Conservation (phyloP, 2,113 vertebrate species). For the Prolemur simus region DNA sequence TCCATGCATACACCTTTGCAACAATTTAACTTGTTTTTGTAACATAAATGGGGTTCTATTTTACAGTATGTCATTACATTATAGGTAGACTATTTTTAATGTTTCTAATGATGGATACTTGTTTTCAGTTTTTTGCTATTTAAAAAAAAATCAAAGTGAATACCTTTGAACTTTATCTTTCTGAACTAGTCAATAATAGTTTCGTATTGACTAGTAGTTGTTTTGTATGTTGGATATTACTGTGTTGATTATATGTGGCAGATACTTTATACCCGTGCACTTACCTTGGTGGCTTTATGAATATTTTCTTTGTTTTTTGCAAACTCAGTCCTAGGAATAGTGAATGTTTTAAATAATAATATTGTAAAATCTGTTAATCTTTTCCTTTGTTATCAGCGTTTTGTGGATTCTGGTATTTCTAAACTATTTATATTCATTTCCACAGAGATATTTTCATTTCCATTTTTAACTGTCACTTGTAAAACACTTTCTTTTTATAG, state of each 20-base stretch:
- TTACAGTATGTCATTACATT: background rate
- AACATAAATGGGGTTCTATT: background rate
- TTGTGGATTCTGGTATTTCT: slow-evolving; percentile 31
- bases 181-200: slow-evolving; percentile 7
- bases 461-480: slow-evolving; percentile 52
- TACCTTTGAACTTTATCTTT: slow-evolving; percentile 23
- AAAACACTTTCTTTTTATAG: slow-evolving; percentile 35
- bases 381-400: slow-evolving; percentile 44
- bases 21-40: background rate
- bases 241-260: slow-evolving; percentile 15
- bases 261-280: background rate
- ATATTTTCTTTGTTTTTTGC: background rate
- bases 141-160: background rate
- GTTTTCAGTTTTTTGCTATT: slow-evolving; percentile 17
- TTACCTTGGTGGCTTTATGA: slow-evolving; percentile 32
- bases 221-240: background rate
- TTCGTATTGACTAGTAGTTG: slow-evolving; percentile 47
- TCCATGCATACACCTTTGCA: background rate
- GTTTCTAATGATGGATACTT: slow-evolving; percentile 1
- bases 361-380: slow-evolving; percentile 12
- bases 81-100: slow-evolving; percentile 2
- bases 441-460: slow-evolving; percentile 35
- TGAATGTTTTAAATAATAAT: slow-evolving; percentile 34
- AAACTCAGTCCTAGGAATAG: no score
- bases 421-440: slow-evolving; percentile 50